phyloP scores from a whole-genome alignment of 2,113 vertebrate species.

The Charadrius vociferus region DNA sequence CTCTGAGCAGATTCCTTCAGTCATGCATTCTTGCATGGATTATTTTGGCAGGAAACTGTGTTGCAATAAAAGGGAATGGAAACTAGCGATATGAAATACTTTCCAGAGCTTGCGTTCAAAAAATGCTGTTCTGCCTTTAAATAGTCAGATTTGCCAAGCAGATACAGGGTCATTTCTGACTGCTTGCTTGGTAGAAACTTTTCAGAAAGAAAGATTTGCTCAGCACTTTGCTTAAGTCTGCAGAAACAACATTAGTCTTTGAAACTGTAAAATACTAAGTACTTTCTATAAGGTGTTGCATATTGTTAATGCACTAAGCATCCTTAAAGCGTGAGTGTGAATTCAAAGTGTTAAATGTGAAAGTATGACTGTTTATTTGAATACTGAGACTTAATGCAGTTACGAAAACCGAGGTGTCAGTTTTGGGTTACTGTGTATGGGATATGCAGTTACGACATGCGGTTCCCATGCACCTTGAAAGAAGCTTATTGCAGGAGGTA shows the following conservation, averaged over 20 bases:
- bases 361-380: not conserved
- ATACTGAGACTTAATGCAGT: not conserved
- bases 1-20: conserved; percentile 41
- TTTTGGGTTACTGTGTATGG: not conserved
- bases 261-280: not conserved
- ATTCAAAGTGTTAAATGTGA: not conserved
- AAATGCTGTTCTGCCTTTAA: conserved; percentile 52
- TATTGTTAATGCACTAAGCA: not conserved
- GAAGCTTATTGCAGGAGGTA: not conserved
- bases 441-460: not conserved
- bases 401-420: not conserved
- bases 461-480: not conserved
- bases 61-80: conserved; percentile 49
- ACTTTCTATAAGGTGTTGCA: not conserved
- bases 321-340: not conserved
- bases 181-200: conserved; percentile 40
- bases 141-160: conserved; percentile 48
- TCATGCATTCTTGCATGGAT: conserved; percentile 47
- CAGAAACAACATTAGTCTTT: not conserved
- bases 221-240: conserved; percentile 1
- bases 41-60: conserved; percentile 62
- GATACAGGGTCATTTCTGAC: conserved; percentile 41
- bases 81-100: conserved; percentile 42
- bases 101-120: conserved; percentile 52
- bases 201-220: conserved; percentile 43